Evolutionary conservation across 2,113 vertebrate species (phyloP), one percentile per base, ranked within the genome.

Genomic region (Dicrurus megarhynchus): DNA sequence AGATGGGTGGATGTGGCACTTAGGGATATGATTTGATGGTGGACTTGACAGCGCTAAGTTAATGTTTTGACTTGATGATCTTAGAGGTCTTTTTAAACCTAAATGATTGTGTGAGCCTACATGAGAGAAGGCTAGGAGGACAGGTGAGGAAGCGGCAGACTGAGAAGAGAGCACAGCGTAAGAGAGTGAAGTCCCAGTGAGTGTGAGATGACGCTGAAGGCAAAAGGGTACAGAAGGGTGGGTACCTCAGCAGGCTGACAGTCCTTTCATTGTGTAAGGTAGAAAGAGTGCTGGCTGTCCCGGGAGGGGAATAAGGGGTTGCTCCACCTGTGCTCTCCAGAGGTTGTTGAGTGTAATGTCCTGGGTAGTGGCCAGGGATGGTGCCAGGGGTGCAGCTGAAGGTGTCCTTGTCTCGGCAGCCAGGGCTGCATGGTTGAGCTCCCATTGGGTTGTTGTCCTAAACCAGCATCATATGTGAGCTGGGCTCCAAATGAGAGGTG

Each of bases 181-280:
- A 0, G 37, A 27, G 16, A 41, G 16, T 33, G 0, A 57, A 64
- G 10, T 74, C 22, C 30, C 9, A 8, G 3, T 11, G n/a, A 67
- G 22, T 18, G 21, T 0, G 2, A 42, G 52, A 7, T 47, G 30
- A 39, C 14, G 6, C 10, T 5, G 7, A 63, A 84, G 47, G 33
- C 15, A n/a, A 18, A 44, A 68, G 42, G 13, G 15, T 65, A 8
- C 0, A 1, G 39, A 64, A 39, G 12, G 6, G 4, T 22, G 32
- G 46, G 13, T 12, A 16, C 11, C 30, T 81, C 32, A 57, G 56
- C n/a, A 70, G 56, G 16, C 41, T 32, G 46, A 18, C 21, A 32
- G 26, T 42, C 23, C 19, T 85, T 27, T 8, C 2, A 0, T 49
- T 35, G 12, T 4, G 1, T 14, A 32, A 76, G 32, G 24, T 33